These are phyloP conservation scores for Mycteria americana DNA, from an alignment of 2,797 vertebrate genomes.

Conservation along the genomic window DNA sequence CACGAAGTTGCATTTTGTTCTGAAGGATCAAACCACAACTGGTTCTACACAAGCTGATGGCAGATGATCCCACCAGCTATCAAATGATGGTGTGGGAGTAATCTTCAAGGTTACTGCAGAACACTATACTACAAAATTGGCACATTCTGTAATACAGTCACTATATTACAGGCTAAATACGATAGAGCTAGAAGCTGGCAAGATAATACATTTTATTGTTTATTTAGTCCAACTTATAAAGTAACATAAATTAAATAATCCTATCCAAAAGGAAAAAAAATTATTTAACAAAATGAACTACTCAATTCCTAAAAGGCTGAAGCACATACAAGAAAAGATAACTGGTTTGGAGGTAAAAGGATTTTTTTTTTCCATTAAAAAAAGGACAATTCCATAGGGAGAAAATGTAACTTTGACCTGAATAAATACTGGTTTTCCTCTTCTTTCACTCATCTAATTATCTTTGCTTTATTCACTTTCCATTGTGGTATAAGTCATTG, in stretches of 20 bases:
- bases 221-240: not conserved
- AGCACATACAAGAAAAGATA: not conserved
- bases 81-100: not conserved
- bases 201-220: not conserved
- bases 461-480: not conserved
- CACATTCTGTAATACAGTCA: not conserved
- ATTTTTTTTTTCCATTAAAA: not conserved
- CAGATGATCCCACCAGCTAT: not conserved
- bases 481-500: not conserved
- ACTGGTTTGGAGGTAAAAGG: not conserved
- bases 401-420: not conserved
- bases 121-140: not conserved
- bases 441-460: not conserved
- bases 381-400: not conserved
- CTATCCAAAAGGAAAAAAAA: not conserved
- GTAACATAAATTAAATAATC: not conserved
- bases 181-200: not conserved
- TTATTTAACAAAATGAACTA: not conserved
- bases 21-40: not conserved
- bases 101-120: not conserved
- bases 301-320: not conserved
- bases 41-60: not conserved
- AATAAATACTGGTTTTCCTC: not conserved
- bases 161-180: not conserved
- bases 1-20: not conserved